Evolutionary conservation across 2,113 vertebrate genomes (phyloP).

Genomic region (Lota lota): DNA sequence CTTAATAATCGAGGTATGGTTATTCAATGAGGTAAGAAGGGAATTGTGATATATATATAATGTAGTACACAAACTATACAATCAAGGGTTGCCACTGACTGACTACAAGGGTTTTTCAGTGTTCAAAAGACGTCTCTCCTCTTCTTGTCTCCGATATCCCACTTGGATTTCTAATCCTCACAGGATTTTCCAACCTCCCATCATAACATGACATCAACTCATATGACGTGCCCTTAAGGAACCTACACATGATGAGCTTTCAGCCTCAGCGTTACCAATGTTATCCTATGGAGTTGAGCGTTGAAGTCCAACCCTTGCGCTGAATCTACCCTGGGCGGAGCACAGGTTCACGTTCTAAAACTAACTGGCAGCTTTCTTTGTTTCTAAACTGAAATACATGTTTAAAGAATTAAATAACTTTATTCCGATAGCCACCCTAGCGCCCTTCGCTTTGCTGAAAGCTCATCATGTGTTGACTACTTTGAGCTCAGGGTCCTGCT

Average conservation of each 20-base stretch:
- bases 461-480: too few species aligned
- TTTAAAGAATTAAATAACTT: not conserved
- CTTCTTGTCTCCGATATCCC: too few species aligned
- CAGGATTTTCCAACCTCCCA: too few species aligned
- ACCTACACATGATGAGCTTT: not conserved
- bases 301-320: not conserved
- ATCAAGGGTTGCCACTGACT: constrained; percentile 15
- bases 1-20: constrained; percentile 29
- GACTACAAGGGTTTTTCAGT: not conserved
- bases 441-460: too few species aligned
- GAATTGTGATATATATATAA: constrained; percentile 47
- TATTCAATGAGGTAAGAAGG: constrained; percentile 54
- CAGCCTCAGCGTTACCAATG: not conserved
- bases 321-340: not conserved
- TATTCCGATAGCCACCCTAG: too few species aligned
- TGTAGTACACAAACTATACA: constrained; percentile 44
- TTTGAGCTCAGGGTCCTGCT: too few species aligned
- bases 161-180: too few species aligned
- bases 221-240: too few species aligned
- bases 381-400: not conserved
- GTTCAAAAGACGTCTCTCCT: constrained; percentile 5
- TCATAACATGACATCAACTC: too few species aligned
- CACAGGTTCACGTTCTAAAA: not conserved
- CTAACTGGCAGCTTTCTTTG: not conserved
- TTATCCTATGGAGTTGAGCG: not conserved